Evolutionary conservation across 2,797 vertebrate genomes (phyloP).

Genomic region (Siniperca undulata): DNA sequence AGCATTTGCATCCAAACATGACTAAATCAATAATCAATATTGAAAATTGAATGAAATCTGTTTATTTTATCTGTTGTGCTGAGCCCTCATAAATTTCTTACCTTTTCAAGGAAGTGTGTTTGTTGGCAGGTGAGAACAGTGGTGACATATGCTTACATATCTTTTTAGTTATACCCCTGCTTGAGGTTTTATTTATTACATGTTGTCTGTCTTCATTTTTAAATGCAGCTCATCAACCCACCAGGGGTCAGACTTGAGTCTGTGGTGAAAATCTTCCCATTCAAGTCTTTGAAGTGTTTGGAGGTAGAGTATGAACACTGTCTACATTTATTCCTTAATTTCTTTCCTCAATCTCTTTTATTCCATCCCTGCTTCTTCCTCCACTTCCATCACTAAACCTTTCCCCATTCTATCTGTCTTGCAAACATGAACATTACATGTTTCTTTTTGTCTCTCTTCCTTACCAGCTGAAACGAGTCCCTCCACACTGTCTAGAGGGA

Average conservation of each 20-base stretch:
- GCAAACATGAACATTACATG: background rate
- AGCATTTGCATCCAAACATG: background rate
- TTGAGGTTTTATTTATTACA: background rate
- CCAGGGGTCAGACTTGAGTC: conserved; percentile 85
- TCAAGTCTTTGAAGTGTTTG: conserved; percentile 93
- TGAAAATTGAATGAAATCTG: background rate
- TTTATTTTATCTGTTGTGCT: background rate
- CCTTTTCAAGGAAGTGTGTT: background rate
- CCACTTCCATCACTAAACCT: background rate
- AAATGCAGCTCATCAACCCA: conserved; percentile 89
- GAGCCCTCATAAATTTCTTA: background rate
- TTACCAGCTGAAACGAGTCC: conserved; percentile 91
- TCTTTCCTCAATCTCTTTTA: too few relatives aligned
- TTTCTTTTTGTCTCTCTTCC: background rate
- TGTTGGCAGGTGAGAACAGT: background rate
- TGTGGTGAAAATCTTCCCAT: conserved; percentile 94
- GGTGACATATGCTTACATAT: background rate
- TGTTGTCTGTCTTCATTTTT: background rate
- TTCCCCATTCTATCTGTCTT: background rate
- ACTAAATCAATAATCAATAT: background rate
- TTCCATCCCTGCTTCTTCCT: background rate
- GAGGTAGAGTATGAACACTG: conserved; percentile 84
- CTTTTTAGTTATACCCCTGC: too few relatives aligned
- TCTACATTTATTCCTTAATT: rapidly evolving
- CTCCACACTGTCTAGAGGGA: conserved; percentile 92